Evolutionary conservation across 2,888 invertebrate genomes (phyloP).

Genomic region (Folsomia candida): DNA sequence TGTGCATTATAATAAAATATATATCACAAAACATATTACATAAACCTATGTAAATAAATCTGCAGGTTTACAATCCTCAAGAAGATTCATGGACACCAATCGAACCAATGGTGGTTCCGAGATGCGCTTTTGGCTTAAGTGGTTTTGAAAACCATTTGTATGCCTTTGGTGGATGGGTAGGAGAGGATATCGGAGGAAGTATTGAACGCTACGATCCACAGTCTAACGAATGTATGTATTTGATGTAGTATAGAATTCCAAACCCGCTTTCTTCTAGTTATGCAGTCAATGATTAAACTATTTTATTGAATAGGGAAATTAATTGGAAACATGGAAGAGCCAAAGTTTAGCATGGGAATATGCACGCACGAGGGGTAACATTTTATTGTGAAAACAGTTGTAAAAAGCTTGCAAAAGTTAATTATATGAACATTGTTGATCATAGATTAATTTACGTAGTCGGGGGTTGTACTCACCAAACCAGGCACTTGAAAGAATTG

Average conservation of each 20-base stretch:
- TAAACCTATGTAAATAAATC: no score
- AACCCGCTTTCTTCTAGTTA: not conserved
- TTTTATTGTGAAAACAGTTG: not conserved
- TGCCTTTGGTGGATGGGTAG: constrained; percentile 91
- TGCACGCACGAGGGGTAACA: constrained; percentile 59
- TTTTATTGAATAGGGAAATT: constrained; percentile 60
- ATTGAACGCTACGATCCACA: constrained; percentile 84
- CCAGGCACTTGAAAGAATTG: constrained; percentile 75
- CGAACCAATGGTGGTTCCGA: constrained; percentile 73
- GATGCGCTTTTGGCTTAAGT: constrained; percentile 81
- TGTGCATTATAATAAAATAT: no score
- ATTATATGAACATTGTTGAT: no score
- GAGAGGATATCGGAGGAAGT: constrained; percentile 82
- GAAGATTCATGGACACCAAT: constrained; percentile 62
- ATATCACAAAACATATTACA: no score
- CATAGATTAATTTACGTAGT: constrained; percentile 81
- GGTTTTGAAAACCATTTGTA: constrained; percentile 73
- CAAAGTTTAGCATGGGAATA: constrained; percentile 88
- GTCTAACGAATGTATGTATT: constrained; percentile 65
- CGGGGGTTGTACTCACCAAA: constrained; percentile 80
- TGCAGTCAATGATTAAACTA: not conserved
- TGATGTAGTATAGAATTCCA: not conserved
- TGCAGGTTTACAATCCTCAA: constrained; percentile 77
- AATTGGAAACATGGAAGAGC: constrained; percentile 75
- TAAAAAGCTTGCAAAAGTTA: no score